Percentiles rank a stretch among this genome's conserved stretches.
phyloP scores from a whole-genome alignment of 2,888 invertebrate genomes.

The Poecilus cupreus region DNA sequence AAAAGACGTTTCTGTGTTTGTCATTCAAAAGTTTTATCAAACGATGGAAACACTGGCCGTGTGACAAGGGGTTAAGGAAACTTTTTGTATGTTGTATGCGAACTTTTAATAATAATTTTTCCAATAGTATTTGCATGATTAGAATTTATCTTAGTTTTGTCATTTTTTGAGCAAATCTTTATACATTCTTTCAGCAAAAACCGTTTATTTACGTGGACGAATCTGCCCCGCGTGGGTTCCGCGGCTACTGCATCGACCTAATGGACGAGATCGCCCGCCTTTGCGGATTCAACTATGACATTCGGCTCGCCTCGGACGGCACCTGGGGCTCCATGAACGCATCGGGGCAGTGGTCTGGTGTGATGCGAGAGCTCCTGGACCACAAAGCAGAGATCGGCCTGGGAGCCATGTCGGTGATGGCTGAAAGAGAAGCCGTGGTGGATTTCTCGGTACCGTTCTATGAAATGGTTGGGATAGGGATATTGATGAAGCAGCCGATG shows the following conservation, averaged over 20 bases:
- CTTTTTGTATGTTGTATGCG: too few relatives aligned
- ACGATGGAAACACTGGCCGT: too few relatives aligned
- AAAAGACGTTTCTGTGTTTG: too few relatives aligned
- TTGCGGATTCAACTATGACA: conserved; percentile 93
- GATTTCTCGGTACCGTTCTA: conserved; percentile 99
- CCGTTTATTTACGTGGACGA: conserved; percentile 87
- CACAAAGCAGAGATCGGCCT: conserved; percentile 77
- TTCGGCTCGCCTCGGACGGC: conserved; percentile 86
- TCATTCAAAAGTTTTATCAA: too few relatives aligned
- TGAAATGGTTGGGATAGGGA: conserved; percentile 97
- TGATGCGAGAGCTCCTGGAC: conserved; percentile 69
- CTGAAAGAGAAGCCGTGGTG: conserved; percentile 96
- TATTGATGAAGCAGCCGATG: conserved; percentile 93
- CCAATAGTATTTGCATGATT: too few relatives aligned
- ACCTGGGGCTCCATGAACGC: conserved; percentile 93
- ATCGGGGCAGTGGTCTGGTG: conserved; percentile 81
- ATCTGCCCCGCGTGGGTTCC: conserved; percentile 79
- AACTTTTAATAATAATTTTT: too few relatives aligned
- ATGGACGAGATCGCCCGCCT: conserved; percentile 89
- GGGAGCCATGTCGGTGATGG: conserved; percentile 96
- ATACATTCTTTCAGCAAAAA: conserved; percentile 77
- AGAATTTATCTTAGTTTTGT: too few relatives aligned
- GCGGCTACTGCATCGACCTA: conserved; percentile 96
- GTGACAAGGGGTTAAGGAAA: too few relatives aligned
- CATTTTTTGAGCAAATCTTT: too few relatives aligned